These are phyloP conservation scores for Drosophila pseudotalamancana DNA, from an alignment of 2,888 invertebrate species.

Conservation along the genomic window DNA sequence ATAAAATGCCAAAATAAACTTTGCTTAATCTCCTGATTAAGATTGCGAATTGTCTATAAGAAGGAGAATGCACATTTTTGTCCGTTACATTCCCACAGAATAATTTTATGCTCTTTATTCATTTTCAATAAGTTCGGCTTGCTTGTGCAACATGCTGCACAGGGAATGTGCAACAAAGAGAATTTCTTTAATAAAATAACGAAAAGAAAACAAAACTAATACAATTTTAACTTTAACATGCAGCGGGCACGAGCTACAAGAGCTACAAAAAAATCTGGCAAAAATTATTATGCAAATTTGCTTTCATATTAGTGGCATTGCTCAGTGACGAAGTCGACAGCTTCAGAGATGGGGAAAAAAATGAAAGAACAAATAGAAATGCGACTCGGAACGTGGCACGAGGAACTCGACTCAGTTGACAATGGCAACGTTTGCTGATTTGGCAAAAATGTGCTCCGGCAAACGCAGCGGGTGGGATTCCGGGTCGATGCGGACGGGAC, in stretches of 20 bases:
- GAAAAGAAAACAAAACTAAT: constrained; percentile 24
- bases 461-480: constrained; percentile 13
- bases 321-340: constrained; percentile 56
- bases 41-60: no score
- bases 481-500: not conserved
- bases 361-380: constrained; percentile 28
- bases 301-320: constrained; percentile 77
- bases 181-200: not conserved
- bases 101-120: no score
- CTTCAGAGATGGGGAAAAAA: not conserved
- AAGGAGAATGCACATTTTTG: no score
- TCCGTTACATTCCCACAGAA: no score
- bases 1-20: no score
- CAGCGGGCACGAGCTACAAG: constrained; percentile 13
- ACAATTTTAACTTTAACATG: constrained; percentile 55
- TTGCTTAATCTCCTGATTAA: no score
- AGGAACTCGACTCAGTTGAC: constrained; percentile 62
- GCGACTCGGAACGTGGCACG: constrained; percentile 41
- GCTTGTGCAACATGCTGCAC: constrained; percentile 18
- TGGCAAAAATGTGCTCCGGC: constrained; percentile 65
- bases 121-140: no score
- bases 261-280: constrained; percentile 51
- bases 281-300: constrained; percentile 79
- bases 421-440: constrained; percentile 80
- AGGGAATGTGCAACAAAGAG: not conserved